phyloP scores from a whole-genome alignment of 2,797 vertebrate species.

The Spinus pinus region DNA sequence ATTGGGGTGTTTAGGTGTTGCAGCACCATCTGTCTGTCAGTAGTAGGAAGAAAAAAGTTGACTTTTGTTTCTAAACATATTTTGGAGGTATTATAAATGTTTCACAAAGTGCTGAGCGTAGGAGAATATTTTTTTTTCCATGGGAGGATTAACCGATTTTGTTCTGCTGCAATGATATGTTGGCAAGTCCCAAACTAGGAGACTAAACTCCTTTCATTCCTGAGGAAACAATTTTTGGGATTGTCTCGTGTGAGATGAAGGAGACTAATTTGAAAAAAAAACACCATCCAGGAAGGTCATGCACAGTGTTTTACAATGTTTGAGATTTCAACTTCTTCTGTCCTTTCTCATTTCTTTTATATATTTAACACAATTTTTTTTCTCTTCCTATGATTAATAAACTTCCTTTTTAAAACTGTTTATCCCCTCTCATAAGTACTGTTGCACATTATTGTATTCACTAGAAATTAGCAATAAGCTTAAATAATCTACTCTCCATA shows the following conservation, averaged over 20 bases:
- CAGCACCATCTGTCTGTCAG: conserved; percentile 18
- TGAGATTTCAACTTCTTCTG: not conserved
- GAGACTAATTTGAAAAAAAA: not conserved
- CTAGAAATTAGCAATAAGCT: not conserved
- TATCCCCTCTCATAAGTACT: not conserved
- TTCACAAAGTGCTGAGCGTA: not conserved
- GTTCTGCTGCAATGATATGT: not conserved
- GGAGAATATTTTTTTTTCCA: not conserved
- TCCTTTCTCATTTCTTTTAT: not conserved
- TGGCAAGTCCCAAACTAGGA: not conserved
- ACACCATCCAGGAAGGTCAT: not conserved
- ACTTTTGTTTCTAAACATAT: not conserved
- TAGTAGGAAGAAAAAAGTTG: not conserved
- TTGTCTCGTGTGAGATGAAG: not conserved
- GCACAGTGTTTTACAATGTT: not conserved
- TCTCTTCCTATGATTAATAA: not conserved
- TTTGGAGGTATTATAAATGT: not conserved
- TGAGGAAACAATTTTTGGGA: not conserved
- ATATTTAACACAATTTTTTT: not conserved
- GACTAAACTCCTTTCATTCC: not conserved
- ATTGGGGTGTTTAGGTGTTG: not conserved
- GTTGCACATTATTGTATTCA: not conserved
- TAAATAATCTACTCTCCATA: not conserved
- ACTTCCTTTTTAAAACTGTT: not conserved
- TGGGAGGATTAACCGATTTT: not conserved